Base-by-base conservation (phyloP, 1,140 invertebrate genomes). In the Drosophila varians region DNA sequence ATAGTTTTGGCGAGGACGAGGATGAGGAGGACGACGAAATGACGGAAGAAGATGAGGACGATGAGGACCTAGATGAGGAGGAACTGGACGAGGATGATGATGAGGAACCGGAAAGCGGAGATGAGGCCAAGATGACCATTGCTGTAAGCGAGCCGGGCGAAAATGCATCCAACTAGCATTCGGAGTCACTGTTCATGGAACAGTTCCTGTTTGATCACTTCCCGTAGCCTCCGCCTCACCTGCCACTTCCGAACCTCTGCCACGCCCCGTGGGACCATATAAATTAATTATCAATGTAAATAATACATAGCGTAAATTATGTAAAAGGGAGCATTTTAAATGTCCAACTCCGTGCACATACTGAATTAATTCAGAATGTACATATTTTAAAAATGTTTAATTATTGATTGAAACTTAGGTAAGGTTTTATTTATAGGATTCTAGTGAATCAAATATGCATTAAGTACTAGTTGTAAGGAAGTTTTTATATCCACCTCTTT, bases 121-220 rank as follows among this genome's bases (percentile, higher is more conserved):
- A 94, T 79, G 94, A 94, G 57, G 94, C 95, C 86, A 95, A 95
- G 88, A 94, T 95, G 91, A 94, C 94, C 83, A 95, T 95, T 46
- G 92, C 93, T 11, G 91, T 94, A n/a, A 90, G 88, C 55, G 92
- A 93, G 52, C 74, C 80, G 21, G 92, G 77, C 8, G 90, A 91
- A 7, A 90, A 80, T 40, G 90, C 90, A 54, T 80, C 80, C 62
- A 91, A 91, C 90, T 91, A 91, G 79, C 90, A 91, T 90, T 77
- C 89, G 79, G 89, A 90, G 65, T 69, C 80, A 8, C 90, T 91
- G 90, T 89, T 91, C 87, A 90, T 91, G 90, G 90, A 91, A 83
- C 90, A 91, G 84, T 90, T 90, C 48, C 78, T 89, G 54, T 90
- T 87, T 60, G 78, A 90, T 64, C 87, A 90, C 48, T 90, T 87